Evolutionary conservation across 2,797 vertebrate genomes (phyloP), one percentile per base, ranked within the genome.

Genomic region (Carduelis carduelis): DNA sequence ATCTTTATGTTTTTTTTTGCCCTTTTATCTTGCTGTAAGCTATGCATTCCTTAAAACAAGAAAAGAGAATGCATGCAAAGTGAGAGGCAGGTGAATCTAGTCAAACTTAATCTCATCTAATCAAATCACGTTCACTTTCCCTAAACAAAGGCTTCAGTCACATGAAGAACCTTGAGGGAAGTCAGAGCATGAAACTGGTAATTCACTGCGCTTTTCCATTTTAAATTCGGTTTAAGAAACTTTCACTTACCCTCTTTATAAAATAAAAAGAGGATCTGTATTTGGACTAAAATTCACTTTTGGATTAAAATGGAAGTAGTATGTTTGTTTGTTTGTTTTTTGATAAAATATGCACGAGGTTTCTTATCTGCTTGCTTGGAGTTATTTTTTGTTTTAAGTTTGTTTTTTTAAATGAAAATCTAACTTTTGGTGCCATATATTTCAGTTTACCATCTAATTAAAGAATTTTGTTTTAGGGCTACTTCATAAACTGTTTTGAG

Each of bases 71-170:
- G 44, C 8, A 32, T 70, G 14, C 87, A 94, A 93, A 61, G 9
- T 30, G 71, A 21, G 10, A 46, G 41, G 6, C 12, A 50, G 49
- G 15, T 93, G 65, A 92, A 43, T 55, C 37, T 61, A 35, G 32
- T 90, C 30, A 93, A 65, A 70, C 8, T 10, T 69, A 76, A 87
- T 89, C 32, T 86, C 41, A 63, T 77, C 30, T 74, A 75, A 77
- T 69, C 34, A 71, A 44, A 19, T 32, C 0, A 0, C 34, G 4
- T 60, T 89, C 35, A 27, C 37, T 66, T 79, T 70, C 4, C 22
- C 8, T 53, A 71, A 85, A 79, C 30, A 93, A 88, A 86, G 6
- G 6, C 6, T 94, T 87, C 32, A 72, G 37, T 64, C 46, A 81
- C 14, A 44, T 47, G 28, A 88, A 72, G 26, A 69, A 70, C 10